These are phyloP conservation scores for Falco naumanni DNA, from an alignment of 2,797 vertebrate genomes.

Conservation along the genomic window DNA sequence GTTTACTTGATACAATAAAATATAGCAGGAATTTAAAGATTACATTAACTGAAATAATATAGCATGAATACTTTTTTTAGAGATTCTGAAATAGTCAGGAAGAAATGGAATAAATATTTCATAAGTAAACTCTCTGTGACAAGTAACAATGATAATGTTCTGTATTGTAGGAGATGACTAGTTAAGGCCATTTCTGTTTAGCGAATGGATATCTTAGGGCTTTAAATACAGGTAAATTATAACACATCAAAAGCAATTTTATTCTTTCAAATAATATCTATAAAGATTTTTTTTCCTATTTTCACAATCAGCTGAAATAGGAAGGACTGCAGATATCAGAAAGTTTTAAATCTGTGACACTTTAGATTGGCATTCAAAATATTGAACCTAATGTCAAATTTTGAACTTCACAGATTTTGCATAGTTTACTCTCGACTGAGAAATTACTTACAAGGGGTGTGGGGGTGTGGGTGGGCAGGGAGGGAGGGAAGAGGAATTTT, in stretches of 20 bases:
- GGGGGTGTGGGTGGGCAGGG: too few species aligned
- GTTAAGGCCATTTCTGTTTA: background rate
- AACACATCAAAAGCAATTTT: background rate
- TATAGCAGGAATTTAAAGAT: conserved; percentile 28
- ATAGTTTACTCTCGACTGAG: background rate
- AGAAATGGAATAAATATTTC: conserved; percentile 25
- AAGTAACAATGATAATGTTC: background rate
- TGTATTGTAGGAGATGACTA: background rate
- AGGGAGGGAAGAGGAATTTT: fast-evolving
- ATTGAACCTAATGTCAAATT: background rate
- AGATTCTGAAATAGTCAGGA: background rate
- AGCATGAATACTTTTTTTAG: background rate
- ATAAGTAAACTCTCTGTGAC: background rate
- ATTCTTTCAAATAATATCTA: background rate
- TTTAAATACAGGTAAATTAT: background rate
- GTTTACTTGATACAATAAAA: conserved; percentile 43
- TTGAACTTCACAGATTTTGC: background rate
- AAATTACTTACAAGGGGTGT: background rate
- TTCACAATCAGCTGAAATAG: background rate
- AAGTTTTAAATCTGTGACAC: too few species aligned
- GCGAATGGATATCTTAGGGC: background rate
- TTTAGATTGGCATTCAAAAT: background rate
- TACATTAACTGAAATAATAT: conserved; percentile 52
- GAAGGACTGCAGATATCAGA: background rate
- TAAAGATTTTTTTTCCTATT: background rate